Evolutionary conservation across 53 echinoderm and acorn worm species (phyloP).

Genomic region (Temnopleurus reevesii): DNA sequence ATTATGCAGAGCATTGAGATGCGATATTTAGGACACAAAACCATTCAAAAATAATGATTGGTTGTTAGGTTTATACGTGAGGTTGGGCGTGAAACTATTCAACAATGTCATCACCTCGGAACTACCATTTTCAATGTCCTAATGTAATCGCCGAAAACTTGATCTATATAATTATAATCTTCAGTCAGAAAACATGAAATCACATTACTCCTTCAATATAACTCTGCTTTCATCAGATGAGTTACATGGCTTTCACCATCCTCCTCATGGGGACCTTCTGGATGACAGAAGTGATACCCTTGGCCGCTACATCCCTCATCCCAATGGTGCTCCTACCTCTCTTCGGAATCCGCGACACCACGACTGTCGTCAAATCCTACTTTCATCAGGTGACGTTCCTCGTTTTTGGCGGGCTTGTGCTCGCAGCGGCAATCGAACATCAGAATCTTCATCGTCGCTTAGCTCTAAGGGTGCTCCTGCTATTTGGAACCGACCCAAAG

Average conservation of each 20-base stretch:
- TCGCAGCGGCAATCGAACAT: background rate
- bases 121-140: no score
- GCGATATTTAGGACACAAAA: no score
- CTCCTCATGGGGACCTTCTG: background rate
- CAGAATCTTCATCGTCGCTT: background rate
- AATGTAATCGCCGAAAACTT: no score
- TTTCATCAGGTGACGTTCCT: background rate
- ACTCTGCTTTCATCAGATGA: no score
- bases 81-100: background rate
- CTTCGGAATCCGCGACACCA: background rate
- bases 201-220: no score
- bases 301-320: background rate
- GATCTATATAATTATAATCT: no score
- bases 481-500: slow-evolving; percentile 77
- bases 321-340: background rate
- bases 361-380: background rate
- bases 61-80: no score
- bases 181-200: no score
- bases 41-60: no score
- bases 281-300: background rate
- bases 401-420: background rate
- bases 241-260: background rate
- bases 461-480: slow-evolving; percentile 60
- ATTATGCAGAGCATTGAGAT: no score
- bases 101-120: background rate